Evolutionary conservation across 2,888 invertebrate species (phyloP).

Genomic region (Panopea generosa): DNA sequence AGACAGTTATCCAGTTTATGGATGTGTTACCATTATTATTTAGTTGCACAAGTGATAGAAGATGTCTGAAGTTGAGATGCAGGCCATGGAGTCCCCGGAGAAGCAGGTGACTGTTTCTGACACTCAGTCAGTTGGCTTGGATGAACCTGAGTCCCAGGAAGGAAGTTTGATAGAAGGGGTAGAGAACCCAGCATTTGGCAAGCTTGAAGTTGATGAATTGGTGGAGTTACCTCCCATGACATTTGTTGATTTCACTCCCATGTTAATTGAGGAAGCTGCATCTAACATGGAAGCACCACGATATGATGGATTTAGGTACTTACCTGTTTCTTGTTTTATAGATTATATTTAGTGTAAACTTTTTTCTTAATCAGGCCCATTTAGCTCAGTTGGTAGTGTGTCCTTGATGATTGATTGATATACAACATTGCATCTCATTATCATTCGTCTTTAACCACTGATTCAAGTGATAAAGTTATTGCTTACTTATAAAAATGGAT

Average conservation of each 20-base stretch:
- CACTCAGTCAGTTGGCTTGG: neutral
- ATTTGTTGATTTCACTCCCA: constrained; percentile 69
- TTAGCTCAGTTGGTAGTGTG: neutral
- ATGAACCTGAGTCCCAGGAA: too few relatives aligned
- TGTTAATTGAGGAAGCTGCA: constrained; percentile 53
- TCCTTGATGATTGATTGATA: too few relatives aligned
- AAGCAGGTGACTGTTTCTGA: neutral
- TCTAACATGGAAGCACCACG: constrained; percentile 56
- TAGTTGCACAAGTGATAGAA: too few relatives aligned
- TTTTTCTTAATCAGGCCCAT: neutral
- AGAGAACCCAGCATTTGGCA: constrained; percentile 34
- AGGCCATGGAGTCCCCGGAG: constrained; percentile 8
- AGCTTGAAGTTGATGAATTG: neutral
- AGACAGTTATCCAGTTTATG: too few relatives aligned
- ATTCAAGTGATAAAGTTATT: too few relatives aligned
- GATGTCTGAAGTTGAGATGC: constrained; percentile 28
- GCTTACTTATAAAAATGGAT: too few relatives aligned
- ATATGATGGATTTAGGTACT: constrained; percentile 71
- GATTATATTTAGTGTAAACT: neutral
- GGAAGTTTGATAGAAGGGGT: constrained; percentile 10
- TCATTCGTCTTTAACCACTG: too few relatives aligned
- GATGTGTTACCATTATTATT: too few relatives aligned
- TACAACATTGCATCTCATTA: too few relatives aligned
- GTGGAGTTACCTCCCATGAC: constrained; percentile 62
- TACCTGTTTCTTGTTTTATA: too few relatives aligned